Evolutionary conservation across 2,888 invertebrate species (phyloP).

Genomic region (Hypselothyrea guttata): DNA sequence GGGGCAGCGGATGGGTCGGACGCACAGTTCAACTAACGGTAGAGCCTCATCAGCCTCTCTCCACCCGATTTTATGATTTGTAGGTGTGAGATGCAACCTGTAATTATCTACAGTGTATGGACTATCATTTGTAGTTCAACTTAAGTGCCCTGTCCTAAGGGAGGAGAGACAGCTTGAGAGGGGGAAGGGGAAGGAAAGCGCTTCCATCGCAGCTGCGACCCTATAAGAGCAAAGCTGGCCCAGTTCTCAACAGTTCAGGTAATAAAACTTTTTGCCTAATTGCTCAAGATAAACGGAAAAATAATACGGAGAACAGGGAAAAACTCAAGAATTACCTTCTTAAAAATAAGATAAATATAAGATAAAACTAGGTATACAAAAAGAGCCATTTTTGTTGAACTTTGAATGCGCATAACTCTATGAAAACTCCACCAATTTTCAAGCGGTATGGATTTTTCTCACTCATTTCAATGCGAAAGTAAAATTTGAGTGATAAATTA

Average conservation of each 20-base stretch:
- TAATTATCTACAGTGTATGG: slow-evolving; percentile 40
- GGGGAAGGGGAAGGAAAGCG: neutral
- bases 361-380: no score
- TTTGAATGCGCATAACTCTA: no score
- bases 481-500: no score
- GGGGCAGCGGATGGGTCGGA: neutral
- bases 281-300: slow-evolving; percentile 1
- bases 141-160: slow-evolving; percentile 4
- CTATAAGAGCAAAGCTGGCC: slow-evolving; percentile 13
- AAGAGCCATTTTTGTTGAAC: no score
- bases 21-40: slow-evolving; percentile 4
- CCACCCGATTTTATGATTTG: slow-evolving; percentile 48
- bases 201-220: slow-evolving; percentile 16
- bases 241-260: slow-evolving; percentile 25
- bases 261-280: slow-evolving; percentile 15
- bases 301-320: no score
- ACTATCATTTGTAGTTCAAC: neutral
- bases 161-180: slow-evolving; percentile 3
- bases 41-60: no score
- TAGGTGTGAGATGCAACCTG: slow-evolving; percentile 52
- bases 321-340: no score
- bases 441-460: no score
- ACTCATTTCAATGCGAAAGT: no score
- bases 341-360: no score
- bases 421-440: no score